These are phyloP conservation scores for Andrena cerasifolii DNA, from an alignment of 1,140 invertebrate species.

Conservation along the genomic window DNA sequence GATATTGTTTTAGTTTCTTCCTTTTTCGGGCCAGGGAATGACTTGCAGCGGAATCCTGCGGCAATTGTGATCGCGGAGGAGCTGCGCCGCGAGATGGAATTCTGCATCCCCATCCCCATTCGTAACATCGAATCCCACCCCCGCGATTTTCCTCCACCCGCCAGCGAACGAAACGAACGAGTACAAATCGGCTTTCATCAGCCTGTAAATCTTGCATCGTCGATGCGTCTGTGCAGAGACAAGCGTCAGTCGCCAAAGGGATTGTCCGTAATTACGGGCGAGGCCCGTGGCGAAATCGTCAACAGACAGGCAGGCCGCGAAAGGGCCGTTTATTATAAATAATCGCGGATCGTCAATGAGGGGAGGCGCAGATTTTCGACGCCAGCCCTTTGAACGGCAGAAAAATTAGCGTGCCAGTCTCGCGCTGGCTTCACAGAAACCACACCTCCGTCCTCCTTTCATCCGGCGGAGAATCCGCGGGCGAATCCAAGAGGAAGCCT, in stretches of 20 bases:
- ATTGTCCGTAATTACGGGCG: constrained; percentile 35
- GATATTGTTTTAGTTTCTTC: constrained; percentile 22
- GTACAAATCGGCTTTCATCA: constrained; percentile 16
- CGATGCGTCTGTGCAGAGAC: background rate
- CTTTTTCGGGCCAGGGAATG: no score
- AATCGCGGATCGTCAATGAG: constrained; percentile 30
- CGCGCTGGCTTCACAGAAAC: background rate
- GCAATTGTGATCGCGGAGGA: no score
- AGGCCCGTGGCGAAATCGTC: constrained; percentile 18
- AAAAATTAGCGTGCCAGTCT: constrained; percentile 22
- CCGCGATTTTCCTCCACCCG: background rate
- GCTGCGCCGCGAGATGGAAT: no score
- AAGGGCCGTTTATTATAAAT: constrained; percentile 26
- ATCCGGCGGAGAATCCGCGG: background rate
- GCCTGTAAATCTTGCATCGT: background rate
- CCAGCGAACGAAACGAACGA: background rate
- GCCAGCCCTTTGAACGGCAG: background rate
- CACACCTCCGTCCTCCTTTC: no score
- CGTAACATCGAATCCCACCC: no score
- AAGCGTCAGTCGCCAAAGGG: constrained; percentile 20
- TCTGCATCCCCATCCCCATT: no score
- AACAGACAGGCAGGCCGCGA: constrained; percentile 22
- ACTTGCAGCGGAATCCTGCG: no score
- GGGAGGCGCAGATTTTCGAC: background rate
- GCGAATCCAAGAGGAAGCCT: background rate